phyloP scores from a whole-genome alignment of 2,888 invertebrate genomes.

The Boloria selene region DNA sequence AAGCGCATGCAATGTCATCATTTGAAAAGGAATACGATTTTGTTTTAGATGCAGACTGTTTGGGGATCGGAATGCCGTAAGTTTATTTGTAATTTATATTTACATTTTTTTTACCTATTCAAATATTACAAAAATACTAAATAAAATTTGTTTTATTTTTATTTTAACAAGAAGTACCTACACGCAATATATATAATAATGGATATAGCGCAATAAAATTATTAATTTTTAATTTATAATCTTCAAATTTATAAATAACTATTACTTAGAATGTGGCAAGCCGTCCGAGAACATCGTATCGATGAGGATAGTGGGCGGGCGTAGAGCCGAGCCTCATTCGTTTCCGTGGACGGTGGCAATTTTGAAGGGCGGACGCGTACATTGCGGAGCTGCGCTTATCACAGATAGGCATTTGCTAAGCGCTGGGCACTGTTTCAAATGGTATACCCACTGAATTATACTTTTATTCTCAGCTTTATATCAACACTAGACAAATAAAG shows the following conservation, averaged over 20 bases:
- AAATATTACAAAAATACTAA: no score
- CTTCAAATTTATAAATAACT: conserved; percentile 3
- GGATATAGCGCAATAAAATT: no score
- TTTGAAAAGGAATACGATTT: not conserved
- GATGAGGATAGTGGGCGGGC: conserved; percentile 83
- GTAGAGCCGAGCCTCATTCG: conserved; percentile 71
- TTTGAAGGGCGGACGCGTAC: conserved; percentile 64
- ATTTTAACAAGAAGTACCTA: no score
- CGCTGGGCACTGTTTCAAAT: conserved; percentile 83
- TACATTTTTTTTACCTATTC: no score
- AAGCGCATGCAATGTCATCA: not conserved
- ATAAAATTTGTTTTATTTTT: no score
- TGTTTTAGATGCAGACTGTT: conserved; percentile 9
- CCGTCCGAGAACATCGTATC: conserved; percentile 83
- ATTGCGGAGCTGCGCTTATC: conserved; percentile 81
- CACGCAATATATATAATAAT: no score
- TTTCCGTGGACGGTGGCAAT: conserved; percentile 83
- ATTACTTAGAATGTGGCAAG: conserved; percentile 75
- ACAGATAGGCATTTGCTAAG: conserved; percentile 80
- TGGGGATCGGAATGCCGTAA: conserved; percentile 8
- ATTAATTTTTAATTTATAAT: no score
- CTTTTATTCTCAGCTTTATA: not conserved
- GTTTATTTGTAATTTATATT: not conserved
- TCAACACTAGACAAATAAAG: not conserved
- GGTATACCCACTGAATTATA: conserved; percentile 48